A percentile compares a stretch with the other conserved stretches of the same genome.
phyloP scores from a whole-genome alignment of 2,797 vertebrate species.

The Anomalospiza imberbis region DNA sequence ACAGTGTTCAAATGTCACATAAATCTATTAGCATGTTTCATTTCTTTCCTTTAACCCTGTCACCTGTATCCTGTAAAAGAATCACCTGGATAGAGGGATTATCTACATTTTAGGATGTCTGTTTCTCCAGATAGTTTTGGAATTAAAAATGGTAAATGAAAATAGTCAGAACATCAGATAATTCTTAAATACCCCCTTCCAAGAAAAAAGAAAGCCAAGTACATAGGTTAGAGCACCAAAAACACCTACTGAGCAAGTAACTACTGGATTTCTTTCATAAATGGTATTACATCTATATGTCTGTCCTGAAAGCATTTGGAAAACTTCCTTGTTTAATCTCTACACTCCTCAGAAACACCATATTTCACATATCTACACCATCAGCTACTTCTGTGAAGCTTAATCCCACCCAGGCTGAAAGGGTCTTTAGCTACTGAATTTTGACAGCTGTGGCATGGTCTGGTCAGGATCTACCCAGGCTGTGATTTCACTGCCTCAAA shows the following conservation, averaged over 20 bases:
- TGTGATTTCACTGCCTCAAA: not conserved
- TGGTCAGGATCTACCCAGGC: constrained; percentile 15
- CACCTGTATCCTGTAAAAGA: not conserved
- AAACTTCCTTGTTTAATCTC: constrained; percentile 1
- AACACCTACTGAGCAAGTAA: not conserved
- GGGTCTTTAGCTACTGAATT: constrained; percentile 34
- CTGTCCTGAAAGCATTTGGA: not conserved
- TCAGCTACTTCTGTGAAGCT: not conserved
- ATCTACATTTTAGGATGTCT: not conserved
- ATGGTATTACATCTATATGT: not conserved
- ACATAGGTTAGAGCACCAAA: not conserved
- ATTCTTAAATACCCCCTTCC: not conserved
- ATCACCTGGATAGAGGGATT: not conserved
- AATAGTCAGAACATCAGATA: not conserved
- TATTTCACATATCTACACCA: not conserved
- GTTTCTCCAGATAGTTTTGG: not conserved
- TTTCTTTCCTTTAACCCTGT: not conserved
- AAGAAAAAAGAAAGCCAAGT: too few relatives aligned
- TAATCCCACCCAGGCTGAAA: constrained; percentile 27
- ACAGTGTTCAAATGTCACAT: not conserved
- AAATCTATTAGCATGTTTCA: not conserved
- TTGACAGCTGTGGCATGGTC: constrained; percentile 31
- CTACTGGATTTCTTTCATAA: not conserved
- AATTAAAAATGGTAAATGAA: not conserved
- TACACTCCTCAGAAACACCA: not conserved